A percentile compares a stretch with the other conserved stretches of the same genome.
phyloP scores from a whole-genome alignment of 1,140 invertebrate genomes.

The Cotesia glomerata region DNA sequence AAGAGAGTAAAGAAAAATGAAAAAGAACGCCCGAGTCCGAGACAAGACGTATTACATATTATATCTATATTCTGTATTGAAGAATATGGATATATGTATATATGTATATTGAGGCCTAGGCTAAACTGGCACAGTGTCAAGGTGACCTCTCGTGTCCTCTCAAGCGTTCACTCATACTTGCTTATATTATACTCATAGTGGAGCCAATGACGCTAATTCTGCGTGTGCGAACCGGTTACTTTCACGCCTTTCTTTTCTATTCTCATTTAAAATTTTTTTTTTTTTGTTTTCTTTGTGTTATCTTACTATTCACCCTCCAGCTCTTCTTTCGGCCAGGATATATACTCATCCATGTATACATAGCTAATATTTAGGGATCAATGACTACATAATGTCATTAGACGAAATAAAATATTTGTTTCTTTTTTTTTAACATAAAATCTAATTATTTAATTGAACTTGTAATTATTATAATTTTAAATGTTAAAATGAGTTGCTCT shows the following conservation, averaged over 20 bases:
- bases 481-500: too few species aligned
- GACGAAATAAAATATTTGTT: too few species aligned
- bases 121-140: conserved; percentile 58
- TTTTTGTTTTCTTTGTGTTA: background rate
- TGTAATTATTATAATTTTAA: too few species aligned
- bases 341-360: background rate
- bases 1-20: conserved; percentile 30
- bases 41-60: too few species aligned
- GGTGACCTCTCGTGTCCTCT: conserved; percentile 35
- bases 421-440: too few species aligned
- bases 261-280: conserved; percentile 1
- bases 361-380: background rate
- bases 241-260: conserved; percentile 53
- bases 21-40: conserved; percentile 31
- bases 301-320: background rate
- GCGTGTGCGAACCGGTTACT: conserved; percentile 36
- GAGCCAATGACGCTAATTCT: conserved; percentile 17
- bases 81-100: too few species aligned
- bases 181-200: too few species aligned
- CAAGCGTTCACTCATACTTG: conserved; percentile 10
- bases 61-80: too few species aligned
- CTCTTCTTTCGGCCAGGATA: background rate
- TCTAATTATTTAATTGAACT: too few species aligned
- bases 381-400: too few species aligned
- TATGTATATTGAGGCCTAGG: conserved; percentile 33